Percentiles rank a stretch among this genome's conserved stretches.
These are phyloP conservation scores for Monopterus albus DNA, from an alignment of 2,113 vertebrate genomes.

Conservation along the genomic window DNA sequence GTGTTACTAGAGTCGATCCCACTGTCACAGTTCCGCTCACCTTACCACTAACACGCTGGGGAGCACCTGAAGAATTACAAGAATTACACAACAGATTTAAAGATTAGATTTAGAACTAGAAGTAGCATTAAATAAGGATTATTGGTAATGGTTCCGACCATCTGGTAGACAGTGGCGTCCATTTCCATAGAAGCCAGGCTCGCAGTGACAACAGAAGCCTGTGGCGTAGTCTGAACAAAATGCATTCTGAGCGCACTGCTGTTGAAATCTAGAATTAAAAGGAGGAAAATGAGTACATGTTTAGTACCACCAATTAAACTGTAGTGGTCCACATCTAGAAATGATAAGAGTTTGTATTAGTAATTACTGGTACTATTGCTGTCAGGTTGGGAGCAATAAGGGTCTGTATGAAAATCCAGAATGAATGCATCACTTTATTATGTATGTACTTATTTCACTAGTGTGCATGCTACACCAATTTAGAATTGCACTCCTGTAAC, in stretches of 20 bases:
- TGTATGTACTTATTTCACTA: no score
- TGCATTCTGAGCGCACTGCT: conserved; percentile 88
- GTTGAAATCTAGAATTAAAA: conserved; percentile 73
- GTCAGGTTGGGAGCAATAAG: no score
- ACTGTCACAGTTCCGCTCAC: conserved; percentile 88
- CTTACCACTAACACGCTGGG: conserved; percentile 94
- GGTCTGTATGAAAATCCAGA: no score
- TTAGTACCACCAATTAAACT: neutral
- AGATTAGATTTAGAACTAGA: neutral
- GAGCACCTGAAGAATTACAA: conserved; percentile 81
- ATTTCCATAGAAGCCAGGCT: conserved; percentile 88
- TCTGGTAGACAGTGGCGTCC: conserved; percentile 91
- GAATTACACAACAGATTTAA: neutral
- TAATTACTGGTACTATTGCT: no score
- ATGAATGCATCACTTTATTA: no score
- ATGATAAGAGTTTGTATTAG: no score
- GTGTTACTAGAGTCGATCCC: conserved; percentile 79
- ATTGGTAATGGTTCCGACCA: conserved; percentile 76
- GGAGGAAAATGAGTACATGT: neutral
- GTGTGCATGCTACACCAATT: no score
- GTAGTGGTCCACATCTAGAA: no score
- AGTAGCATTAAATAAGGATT: neutral
- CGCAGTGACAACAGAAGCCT: conserved; percentile 93
- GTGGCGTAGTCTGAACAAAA: conserved; percentile 89
- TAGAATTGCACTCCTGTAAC: no score